A percentile compares a stretch with the other conserved stretches of the same genome.
These are phyloP conservation scores for Labia minor DNA, from an alignment of 2,888 invertebrate genomes.

Conservation along the genomic window DNA sequence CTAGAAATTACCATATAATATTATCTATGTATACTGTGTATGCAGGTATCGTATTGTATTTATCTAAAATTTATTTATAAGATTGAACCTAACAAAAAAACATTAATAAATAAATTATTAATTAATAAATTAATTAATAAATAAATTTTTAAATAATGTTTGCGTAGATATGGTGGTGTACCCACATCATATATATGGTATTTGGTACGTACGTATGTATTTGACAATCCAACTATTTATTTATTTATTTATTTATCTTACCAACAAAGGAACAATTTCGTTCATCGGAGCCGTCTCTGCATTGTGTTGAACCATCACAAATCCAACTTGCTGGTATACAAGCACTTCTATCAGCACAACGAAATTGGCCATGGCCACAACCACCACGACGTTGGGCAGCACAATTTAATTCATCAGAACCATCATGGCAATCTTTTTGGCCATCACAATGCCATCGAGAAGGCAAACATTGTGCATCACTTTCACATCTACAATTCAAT, in stretches of 20 bases:
- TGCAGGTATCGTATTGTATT: too few relatives aligned
- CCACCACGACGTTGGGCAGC: conserved; percentile 22
- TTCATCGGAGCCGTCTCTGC: conserved; percentile 19
- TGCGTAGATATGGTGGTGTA: too few relatives aligned
- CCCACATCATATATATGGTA: too few relatives aligned
- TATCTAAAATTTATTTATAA: too few relatives aligned
- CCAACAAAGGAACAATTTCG: conserved; percentile 17
- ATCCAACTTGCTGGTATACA: conserved; percentile 25
- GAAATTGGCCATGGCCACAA: conserved; percentile 27
- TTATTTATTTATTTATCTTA: not conserved
- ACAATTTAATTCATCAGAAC: conserved; percentile 51
- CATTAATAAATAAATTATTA: too few relatives aligned
- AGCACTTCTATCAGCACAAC: conserved; percentile 27
- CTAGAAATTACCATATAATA: too few relatives aligned
- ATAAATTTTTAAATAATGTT: too few relatives aligned
- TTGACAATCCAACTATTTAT: too few relatives aligned
- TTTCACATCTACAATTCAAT: conserved; percentile 34
- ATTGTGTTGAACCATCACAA: conserved; percentile 2
- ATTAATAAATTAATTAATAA: too few relatives aligned
- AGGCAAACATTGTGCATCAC: conserved; percentile 37
- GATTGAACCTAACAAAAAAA: too few relatives aligned
- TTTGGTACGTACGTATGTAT: too few relatives aligned
- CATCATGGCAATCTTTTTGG: conserved; percentile 48
- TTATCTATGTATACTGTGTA: too few relatives aligned
- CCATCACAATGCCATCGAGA: conserved; percentile 45